A percentile compares a stretch with the other conserved stretches of the same genome.
phyloP scores from a whole-genome alignment of 2,113 vertebrate genomes.

The Gnathonemus echidnorhynchus region DNA sequence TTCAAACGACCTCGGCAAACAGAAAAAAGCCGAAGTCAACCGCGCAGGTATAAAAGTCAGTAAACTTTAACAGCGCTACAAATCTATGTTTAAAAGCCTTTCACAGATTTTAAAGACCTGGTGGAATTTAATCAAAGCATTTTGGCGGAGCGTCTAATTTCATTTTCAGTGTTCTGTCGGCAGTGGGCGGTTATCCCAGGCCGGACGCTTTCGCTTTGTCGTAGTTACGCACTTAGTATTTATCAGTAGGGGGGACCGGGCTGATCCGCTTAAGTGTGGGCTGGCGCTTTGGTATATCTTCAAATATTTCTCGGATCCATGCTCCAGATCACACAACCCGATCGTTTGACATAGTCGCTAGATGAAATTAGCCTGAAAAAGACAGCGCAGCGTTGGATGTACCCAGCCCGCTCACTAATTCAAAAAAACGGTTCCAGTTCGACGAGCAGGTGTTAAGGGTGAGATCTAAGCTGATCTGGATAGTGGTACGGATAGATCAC shows the following conservation, averaged over 20 bases:
- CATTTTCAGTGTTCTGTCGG: not conserved
- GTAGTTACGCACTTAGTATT: conserved; percentile 6
- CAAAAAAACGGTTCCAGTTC: not conserved
- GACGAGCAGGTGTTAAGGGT: not conserved
- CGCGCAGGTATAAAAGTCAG: not conserved
- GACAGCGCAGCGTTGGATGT: not conserved
- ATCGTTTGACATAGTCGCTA: not conserved
- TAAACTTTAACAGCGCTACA: not conserved
- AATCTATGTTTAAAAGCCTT: not conserved
- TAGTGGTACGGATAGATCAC: not conserved
- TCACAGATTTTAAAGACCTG: not conserved
- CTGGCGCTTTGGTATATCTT: not conserved
- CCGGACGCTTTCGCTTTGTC: not conserved
- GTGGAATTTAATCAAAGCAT: not conserved
- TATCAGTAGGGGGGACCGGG: not conserved
- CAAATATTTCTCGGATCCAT: not conserved
- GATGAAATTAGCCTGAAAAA: not conserved
- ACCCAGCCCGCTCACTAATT: not conserved
- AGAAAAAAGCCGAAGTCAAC: not conserved
- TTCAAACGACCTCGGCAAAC: not conserved
- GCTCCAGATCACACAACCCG: not conserved
- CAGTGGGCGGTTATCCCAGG: not conserved
- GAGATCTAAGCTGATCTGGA: not conserved
- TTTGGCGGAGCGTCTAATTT: not conserved
- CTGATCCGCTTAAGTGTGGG: not conserved